phyloP scores from a whole-genome alignment of 92 coral and sea anemone genomes.

The Pocillopora grandis region DNA sequence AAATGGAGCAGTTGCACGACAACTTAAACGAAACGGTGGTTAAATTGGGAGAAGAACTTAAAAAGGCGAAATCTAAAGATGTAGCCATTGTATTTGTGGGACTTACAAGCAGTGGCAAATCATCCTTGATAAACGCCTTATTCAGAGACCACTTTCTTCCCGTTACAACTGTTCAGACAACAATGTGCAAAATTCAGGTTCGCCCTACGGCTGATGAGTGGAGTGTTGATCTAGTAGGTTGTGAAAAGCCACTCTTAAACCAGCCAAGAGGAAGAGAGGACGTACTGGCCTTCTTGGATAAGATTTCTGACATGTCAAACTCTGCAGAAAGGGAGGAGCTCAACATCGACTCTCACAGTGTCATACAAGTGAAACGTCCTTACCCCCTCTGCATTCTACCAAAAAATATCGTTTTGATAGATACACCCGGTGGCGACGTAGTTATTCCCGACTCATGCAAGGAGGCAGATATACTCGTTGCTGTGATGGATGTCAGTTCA shows the following conservation, averaged over 20 bases:
- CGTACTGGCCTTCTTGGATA: background rate
- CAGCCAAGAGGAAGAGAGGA: too few relatives aligned
- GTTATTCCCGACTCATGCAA: background rate
- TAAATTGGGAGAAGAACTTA: too few relatives aligned
- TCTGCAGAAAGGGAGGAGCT: background rate
- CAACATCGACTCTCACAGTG: background rate
- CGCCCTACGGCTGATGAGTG: background rate
- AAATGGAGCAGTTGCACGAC: too few relatives aligned
- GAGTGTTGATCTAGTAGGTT: background rate
- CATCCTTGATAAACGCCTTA: constrained; percentile 12
- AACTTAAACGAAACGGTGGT: too few relatives aligned
- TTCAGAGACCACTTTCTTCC: background rate
- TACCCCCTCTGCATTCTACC: background rate
- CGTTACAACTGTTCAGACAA: background rate
- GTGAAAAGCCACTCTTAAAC: too few relatives aligned
- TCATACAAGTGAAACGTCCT: background rate
- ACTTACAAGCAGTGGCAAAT: constrained; percentile 7
- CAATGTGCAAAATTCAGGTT: background rate
- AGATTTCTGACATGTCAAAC: background rate
- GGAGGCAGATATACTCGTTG: constrained; percentile 1
- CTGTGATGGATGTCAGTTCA: background rate
- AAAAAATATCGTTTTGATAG: background rate
- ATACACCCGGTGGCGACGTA: background rate
- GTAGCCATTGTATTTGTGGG: constrained; percentile 11
- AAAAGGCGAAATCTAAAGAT: background rate